Evolutionary conservation across 2,888 invertebrate species (phyloP).

Genomic region (Poecilus cupreus): DNA sequence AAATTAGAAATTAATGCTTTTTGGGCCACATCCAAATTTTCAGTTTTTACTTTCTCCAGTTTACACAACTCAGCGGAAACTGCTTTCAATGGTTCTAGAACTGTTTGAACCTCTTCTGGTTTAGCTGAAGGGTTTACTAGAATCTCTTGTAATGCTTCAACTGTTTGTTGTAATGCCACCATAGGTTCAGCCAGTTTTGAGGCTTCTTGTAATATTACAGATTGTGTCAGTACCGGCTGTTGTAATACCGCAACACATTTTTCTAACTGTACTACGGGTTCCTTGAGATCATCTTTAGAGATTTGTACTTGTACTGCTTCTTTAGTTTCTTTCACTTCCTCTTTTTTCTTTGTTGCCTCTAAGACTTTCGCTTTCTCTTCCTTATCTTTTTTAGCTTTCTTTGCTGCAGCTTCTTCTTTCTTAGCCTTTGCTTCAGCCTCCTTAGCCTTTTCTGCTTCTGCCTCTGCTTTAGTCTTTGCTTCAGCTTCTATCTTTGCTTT

Average conservation of each 20-base stretch:
- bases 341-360: slow-evolving; percentile 41
- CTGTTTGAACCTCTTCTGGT: background rate
- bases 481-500: slow-evolving; percentile 57
- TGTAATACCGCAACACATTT: slow-evolving; percentile 40
- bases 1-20: background rate
- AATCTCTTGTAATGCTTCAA: slow-evolving; percentile 8
- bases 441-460: slow-evolving; percentile 25
- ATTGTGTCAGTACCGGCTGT: slow-evolving; percentile 26
- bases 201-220: background rate
- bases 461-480: slow-evolving; percentile 58
- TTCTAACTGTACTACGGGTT: slow-evolving; percentile 58
- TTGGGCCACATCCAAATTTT: slow-evolving; percentile 57
- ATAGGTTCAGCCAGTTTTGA: slow-evolving; percentile 9
- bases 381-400: no score
- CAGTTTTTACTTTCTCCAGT: background rate
- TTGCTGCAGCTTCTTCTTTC: slow-evolving; percentile 60
- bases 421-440: slow-evolving; percentile 61
- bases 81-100: slow-evolving; percentile 58
- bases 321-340: slow-evolving; percentile 31
- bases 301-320: slow-evolving; percentile 58
- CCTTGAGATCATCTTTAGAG: slow-evolving; percentile 34
- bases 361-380: no score
- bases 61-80: slow-evolving; percentile 56
- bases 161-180: slow-evolving; percentile 38
- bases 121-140: background rate